These are phyloP conservation scores for Ramphastos sulfuratus DNA, from an alignment of 2,113 vertebrate genomes.

Conservation along the genomic window DNA sequence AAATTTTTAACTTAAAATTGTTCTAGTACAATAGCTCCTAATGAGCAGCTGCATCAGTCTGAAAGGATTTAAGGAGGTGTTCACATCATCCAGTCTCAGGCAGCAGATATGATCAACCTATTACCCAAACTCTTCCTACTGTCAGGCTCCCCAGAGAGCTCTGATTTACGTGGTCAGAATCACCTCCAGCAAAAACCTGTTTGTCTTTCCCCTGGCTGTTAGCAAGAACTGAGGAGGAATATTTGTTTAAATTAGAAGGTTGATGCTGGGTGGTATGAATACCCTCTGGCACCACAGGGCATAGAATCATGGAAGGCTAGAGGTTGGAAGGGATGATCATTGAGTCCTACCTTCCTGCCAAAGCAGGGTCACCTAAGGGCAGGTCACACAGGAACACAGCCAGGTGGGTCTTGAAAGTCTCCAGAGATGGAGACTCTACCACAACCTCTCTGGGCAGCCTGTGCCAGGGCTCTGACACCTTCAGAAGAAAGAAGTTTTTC, in stretches of 20 bases:
- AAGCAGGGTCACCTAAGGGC: too few relatives aligned
- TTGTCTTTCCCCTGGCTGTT: neutral
- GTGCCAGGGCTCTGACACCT: too few relatives aligned
- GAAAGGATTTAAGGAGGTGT: neutral
- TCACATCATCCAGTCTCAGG: neutral
- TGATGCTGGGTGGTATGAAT: neutral
- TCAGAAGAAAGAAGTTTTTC: too few relatives aligned
- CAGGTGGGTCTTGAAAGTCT: too few relatives aligned
- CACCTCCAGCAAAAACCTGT: neutral
- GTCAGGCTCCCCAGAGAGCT: neutral
- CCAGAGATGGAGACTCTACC: too few relatives aligned
- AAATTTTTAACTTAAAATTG: constrained; percentile 18
- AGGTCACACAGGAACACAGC: too few relatives aligned
- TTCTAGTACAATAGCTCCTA: constrained; percentile 1
- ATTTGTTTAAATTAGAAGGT: neutral
- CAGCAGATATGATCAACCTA: neutral
- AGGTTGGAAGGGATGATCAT: too few relatives aligned
- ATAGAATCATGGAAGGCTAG: neutral
- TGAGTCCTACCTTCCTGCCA: too few relatives aligned
- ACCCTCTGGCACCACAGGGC: neutral
- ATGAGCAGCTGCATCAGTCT: constrained; percentile 22
- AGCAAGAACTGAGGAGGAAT: neutral
- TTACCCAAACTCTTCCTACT: neutral
- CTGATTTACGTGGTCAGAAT: neutral
- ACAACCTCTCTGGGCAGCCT: too few relatives aligned